Conservation (phyloP, 2,113 vertebrate genomes). For the Erythrolamprus reginae region DNA sequence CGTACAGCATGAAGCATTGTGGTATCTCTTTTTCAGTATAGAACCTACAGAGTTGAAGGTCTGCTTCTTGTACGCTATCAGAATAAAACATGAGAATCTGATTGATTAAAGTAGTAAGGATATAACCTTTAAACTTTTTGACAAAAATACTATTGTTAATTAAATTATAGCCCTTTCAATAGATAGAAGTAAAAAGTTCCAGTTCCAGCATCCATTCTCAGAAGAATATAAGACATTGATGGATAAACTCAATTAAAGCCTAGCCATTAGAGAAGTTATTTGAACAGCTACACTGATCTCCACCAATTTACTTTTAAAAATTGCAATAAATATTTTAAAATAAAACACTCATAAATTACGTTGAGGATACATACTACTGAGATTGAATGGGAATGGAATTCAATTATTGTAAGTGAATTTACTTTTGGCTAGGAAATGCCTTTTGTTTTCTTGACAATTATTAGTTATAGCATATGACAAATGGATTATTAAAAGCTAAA, state of each 20-base stretch:
- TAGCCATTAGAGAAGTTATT: conserved; percentile 61
- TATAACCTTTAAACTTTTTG: conserved; percentile 54
- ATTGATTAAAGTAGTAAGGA: conserved; percentile 44
- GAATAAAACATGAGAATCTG: conserved; percentile 35
- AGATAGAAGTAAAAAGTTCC: conserved; percentile 43
- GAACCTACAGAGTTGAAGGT: not conserved
- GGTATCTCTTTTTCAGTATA: not conserved
- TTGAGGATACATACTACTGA: conserved; percentile 40
- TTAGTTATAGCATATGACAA: conserved; percentile 12
- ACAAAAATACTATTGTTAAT: conserved; percentile 60
- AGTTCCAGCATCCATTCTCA: conserved; percentile 50
- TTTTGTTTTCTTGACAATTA: conserved; percentile 42
- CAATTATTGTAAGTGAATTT: conserved; percentile 54
- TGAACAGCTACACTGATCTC: conserved; percentile 59
- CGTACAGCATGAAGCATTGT: not conserved
- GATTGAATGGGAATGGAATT: conserved; percentile 51
- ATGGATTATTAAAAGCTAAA: conserved; percentile 39
- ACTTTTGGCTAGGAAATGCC: conserved; percentile 22
- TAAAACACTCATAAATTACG: conserved; percentile 61
- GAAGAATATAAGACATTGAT: conserved; percentile 65
- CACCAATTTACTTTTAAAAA: conserved; percentile 64
- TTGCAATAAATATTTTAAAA: conserved; percentile 64
- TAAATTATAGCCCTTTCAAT: conserved; percentile 61
- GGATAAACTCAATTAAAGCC: conserved; percentile 71
- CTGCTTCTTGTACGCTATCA: not conserved